phyloP scores from a whole-genome alignment of 2,113 vertebrate species.

The Vireo altiloquus region DNA sequence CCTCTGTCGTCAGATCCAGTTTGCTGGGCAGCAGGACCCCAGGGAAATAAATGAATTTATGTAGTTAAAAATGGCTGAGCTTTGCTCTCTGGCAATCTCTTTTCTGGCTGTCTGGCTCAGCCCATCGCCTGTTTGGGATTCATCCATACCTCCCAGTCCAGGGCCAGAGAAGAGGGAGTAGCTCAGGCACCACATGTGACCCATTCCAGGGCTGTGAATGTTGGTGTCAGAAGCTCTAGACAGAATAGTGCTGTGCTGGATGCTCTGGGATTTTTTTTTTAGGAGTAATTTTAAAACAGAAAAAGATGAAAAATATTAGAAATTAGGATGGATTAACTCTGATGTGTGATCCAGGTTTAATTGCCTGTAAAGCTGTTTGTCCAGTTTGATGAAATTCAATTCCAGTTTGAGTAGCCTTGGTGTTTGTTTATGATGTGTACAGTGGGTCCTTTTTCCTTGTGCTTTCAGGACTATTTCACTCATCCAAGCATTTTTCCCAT shows the following conservation, averaged over 20 bases:
- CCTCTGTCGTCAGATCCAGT: background rate
- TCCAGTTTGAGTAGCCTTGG: background rate
- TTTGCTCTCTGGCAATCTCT: background rate
- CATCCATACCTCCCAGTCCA: background rate
- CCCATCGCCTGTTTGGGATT: background rate
- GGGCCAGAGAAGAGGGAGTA: background rate
- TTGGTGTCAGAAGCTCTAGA: background rate
- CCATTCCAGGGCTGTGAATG: background rate
- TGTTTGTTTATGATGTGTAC: fast-evolving
- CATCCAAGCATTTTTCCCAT: background rate
- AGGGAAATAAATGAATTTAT: background rate
- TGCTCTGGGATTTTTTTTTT: background rate
- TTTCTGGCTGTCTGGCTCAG: background rate
- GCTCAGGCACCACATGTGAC: fast-evolving
- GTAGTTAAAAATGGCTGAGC: background rate
- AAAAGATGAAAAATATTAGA: background rate
- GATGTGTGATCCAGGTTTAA: background rate
- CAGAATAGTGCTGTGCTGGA: background rate
- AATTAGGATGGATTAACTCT: background rate
- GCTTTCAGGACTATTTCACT: background rate
- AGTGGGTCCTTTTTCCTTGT: background rate
- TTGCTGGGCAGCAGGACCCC: background rate
- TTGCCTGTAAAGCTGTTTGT: background rate
- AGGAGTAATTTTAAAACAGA: background rate
- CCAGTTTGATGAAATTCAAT: background rate